phyloP scores from a whole-genome alignment of 2,113 vertebrate genomes.

The Strigops habroptila region DNA sequence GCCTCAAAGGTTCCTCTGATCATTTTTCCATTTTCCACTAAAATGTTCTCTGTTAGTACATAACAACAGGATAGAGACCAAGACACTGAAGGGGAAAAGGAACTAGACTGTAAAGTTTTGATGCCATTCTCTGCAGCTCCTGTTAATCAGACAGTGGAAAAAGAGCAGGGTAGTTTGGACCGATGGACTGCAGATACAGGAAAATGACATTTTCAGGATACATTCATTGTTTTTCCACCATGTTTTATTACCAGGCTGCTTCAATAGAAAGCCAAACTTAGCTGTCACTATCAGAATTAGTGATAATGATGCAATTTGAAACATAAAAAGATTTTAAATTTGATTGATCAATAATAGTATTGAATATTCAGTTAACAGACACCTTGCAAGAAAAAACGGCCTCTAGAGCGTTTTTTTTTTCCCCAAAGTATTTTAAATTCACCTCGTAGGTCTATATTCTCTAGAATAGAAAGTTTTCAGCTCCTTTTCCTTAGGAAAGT shows the following conservation, averaged over 20 bases:
- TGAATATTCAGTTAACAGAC: not conserved
- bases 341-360: not conserved
- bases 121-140: not conserved
- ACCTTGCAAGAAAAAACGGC: not conserved
- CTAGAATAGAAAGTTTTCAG: not conserved
- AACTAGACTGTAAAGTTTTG: not conserved
- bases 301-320: not conserved
- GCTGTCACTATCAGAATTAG: not conserved
- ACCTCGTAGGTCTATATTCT: not conserved
- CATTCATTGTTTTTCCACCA: not conserved
- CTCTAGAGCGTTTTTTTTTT: not conserved
- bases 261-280: not conserved
- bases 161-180: not conserved
- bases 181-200: not conserved
- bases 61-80: not conserved
- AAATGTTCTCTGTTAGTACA: not conserved
- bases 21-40: not conserved
- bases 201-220: constrained; percentile 2
- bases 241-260: not conserved
- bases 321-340: not conserved
- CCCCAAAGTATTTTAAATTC: not conserved
- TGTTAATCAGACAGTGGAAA: not conserved
- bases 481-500: not conserved
- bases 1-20: not conserved
- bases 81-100: not conserved